phyloP scores from a whole-genome alignment of 2,113 vertebrate genomes.

The Saccopteryx leptura region DNA sequence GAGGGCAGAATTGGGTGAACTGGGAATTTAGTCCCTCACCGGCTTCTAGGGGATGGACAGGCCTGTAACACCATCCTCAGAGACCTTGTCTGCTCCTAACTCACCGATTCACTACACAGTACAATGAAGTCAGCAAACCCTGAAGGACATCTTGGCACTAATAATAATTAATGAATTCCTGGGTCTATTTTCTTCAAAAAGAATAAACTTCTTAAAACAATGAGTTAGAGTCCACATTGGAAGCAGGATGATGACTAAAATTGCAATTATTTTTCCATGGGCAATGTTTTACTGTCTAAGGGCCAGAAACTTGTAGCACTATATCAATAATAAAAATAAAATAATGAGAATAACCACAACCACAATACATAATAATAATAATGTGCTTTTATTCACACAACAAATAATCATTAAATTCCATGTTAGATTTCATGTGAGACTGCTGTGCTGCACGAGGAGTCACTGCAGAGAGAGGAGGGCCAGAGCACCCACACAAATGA shows the following conservation, averaged over 20 bases:
- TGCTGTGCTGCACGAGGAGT: background rate
- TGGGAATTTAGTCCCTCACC: slow-evolving; percentile 74
- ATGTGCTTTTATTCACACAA: background rate
- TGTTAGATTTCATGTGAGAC: background rate
- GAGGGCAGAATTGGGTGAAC: slow-evolving; percentile 59
- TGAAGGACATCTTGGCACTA: background rate
- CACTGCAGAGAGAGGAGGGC: background rate
- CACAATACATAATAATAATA: background rate
- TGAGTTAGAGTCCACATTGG: background rate
- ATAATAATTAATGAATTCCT: background rate
- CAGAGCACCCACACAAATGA: background rate
- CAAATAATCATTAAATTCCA: background rate
- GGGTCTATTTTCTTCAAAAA: background rate
- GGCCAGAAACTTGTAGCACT: background rate
- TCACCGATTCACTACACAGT: slow-evolving; percentile 50
- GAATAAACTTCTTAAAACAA: background rate
- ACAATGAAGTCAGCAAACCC: slow-evolving; percentile 13
- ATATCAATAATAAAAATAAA: background rate
- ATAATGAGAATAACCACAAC: background rate
- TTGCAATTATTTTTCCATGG: background rate
- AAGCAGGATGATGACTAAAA: background rate
- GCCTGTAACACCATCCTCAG: slow-evolving; percentile 58
- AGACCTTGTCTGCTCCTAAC: background rate
- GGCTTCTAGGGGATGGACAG: slow-evolving; percentile 76
- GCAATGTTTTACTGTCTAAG: background rate